Evolutionary conservation across 2,797 vertebrate species (phyloP), one percentile per base, ranked within the genome.

Genomic region (Linurgus olivaceus): DNA sequence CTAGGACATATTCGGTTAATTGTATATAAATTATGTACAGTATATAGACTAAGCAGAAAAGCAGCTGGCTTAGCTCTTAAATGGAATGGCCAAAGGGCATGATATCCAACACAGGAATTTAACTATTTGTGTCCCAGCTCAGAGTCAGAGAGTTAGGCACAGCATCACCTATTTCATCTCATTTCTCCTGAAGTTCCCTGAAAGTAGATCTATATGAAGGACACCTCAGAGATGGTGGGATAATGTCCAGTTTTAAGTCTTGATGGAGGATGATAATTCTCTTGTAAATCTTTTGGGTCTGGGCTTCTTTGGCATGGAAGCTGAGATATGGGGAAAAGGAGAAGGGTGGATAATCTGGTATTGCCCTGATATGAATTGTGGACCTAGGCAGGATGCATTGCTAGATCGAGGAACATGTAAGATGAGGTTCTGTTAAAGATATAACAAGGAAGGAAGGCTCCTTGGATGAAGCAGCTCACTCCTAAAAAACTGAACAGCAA

Each of bases 341-440:
- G 24, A 79, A 66, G 9, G 3, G 5, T 13, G 9, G 8, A 33
- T 58, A 14, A 3, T 72, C 12, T 26, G 23, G 3, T 75, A 17
- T 17, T 78, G 14, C 5, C 18, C 28, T 35, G 4, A 7, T 28
- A 26, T 5, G 18, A 81, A 68, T 12, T 6, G 13, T 68, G 7
- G 21, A 25, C 2, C 5, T 1, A 80, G 5, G 28, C 16, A 70
- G 19, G 9, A 37, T 42, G 7, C 35, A 54, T 3, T 0, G 1
- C 7, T 73, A 16, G 7, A 70, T 44, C 31, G 33, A 70, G 33
- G 12, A 87, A 44, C 5, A 18, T 13, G 2, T 73, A 54, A 52
- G n/a, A 79, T 58, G 11, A 91, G 1, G 7, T 35, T 89, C 17
- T 72, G 15, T 42, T 45, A 38, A 61, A 78, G 23, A 17, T 16